Base-by-base conservation (phyloP, 2,113 vertebrate genomes). In the Collichthys lucidus region DNA sequence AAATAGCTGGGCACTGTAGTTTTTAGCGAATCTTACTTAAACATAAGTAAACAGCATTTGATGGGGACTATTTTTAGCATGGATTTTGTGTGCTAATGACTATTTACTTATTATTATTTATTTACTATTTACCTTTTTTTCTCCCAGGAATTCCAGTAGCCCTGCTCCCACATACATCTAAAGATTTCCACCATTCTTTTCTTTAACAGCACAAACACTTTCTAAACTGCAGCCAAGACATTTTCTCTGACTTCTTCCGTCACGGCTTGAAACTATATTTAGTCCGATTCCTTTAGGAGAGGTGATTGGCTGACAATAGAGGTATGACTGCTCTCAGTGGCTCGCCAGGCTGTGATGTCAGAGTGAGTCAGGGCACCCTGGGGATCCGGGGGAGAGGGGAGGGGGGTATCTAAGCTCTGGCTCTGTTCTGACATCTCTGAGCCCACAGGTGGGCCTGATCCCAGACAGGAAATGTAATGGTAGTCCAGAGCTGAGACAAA, bases 381-480 rank as follows among this genome's bases (percentile, higher is more conserved):
- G 82, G 88, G 84, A 77, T 29, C 12, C 8, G 26, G 66, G 80
- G 88, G n/a, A n/a, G n/a, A n/a, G 8, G 79, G 82, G 76, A 73
- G 26, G 35, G 79, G 82, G 74, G 73, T 56, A 53, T 80, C 56
- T 79, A 62, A 82, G 84, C 79, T 52, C 64, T 19, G 61, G 64
- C 65, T 85, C 44, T 17, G 42, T 85, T 80, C 67, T 83, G 83
- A 87, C 73, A 46, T 86, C 68, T 74, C 70, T 4, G 61, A 75
- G 31, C 83, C 88, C 85, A 86, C 92, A 93, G 90, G 92, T 92
- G 88, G 67, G 85, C 68, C 78, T 42, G 80, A 78, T 90, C 74
- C 70, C 79, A 80, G 87, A 90, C 90, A 89, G 86, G 89, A 93
- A 91, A 84, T 82, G 88, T 84, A 83, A 79, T 60, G 50, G 73